phyloP scores from a whole-genome alignment of 2,888 invertebrate species.

The Perizoma affinitatum region DNA sequence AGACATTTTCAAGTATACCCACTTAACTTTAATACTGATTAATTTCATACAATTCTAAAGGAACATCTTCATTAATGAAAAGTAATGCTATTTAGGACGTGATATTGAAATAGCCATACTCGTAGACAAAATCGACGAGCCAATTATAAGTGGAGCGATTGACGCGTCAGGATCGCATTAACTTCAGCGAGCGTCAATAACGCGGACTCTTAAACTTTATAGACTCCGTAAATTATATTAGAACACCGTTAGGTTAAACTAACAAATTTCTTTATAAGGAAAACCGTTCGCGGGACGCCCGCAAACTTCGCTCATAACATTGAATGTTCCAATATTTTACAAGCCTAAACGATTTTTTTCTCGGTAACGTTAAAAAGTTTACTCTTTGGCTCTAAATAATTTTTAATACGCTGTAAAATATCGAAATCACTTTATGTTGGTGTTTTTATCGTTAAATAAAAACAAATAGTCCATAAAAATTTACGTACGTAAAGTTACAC shows the following conservation, averaged over 20 bases:
- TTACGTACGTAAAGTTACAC: constrained; percentile 25
- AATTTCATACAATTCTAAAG: neutral
- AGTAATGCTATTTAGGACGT: constrained; percentile 39
- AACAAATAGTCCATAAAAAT: constrained; percentile 23
- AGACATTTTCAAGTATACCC: neutral
- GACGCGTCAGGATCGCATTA: constrained; percentile 64
- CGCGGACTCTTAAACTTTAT: constrained; percentile 73
- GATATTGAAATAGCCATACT: constrained; percentile 56
- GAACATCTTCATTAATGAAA: constrained; percentile 23
- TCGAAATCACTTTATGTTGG: constrained; percentile 33
- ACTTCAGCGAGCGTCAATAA: constrained; percentile 68
- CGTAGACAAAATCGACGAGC: constrained; percentile 65
- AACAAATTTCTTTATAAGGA: constrained; percentile 70
- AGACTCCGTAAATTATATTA: constrained; percentile 70
- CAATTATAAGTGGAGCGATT: constrained; percentile 62
- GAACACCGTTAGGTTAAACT: constrained; percentile 70
- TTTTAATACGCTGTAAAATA: constrained; percentile 42
- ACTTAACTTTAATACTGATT: neutral
- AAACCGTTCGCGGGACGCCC: constrained; percentile 54
- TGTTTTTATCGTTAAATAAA: constrained; percentile 26
- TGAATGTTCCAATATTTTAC: constrained; percentile 62
- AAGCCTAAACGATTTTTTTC: constrained; percentile 48
- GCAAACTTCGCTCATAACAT: constrained; percentile 60
- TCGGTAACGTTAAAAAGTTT: constrained; percentile 43
- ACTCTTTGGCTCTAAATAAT: constrained; percentile 44